Conservation (phyloP, 2,113 vertebrate genomes). For the Microcebus ravelobensis region DNA sequence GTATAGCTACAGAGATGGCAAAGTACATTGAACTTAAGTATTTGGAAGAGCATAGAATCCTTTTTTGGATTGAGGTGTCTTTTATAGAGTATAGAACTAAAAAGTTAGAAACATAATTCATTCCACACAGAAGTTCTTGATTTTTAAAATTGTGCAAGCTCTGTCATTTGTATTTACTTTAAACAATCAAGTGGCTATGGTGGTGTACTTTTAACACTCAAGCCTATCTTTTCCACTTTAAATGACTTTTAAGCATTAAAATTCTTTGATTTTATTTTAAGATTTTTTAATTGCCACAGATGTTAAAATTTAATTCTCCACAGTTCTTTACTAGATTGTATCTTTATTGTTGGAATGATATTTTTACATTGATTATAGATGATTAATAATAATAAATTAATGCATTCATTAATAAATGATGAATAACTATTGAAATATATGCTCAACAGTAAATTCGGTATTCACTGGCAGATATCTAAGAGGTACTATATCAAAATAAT, state of each 20-base stretch:
- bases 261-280: not conserved
- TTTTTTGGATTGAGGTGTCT: not conserved
- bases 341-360: not conserved
- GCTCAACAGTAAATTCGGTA: slow-evolving; percentile 51
- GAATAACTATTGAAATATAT: slow-evolving; percentile 48
- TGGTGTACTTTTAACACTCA: not conserved
- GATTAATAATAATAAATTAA: not conserved
- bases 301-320: not conserved
- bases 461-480: slow-evolving; percentile 61
- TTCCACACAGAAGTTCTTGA: not conserved
- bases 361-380: slow-evolving; percentile 37
- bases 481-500: slow-evolving; percentile 69
- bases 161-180: slow-evolving; percentile 35
- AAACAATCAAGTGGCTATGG: not conserved
- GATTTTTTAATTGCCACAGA: not conserved
- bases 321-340: not conserved
- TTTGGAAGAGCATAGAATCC: not conserved
- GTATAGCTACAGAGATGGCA: not conserved
- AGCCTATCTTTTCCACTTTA: not conserved
- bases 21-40: not conserved
- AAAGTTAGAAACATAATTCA: not conserved
- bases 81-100: not conserved
- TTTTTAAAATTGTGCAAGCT: not conserved
- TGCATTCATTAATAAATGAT: not conserved
- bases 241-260: slow-evolving; percentile 1